Base-by-base conservation (phyloP, 2,888 invertebrate species). In the Hyposoter didymator region DNA sequence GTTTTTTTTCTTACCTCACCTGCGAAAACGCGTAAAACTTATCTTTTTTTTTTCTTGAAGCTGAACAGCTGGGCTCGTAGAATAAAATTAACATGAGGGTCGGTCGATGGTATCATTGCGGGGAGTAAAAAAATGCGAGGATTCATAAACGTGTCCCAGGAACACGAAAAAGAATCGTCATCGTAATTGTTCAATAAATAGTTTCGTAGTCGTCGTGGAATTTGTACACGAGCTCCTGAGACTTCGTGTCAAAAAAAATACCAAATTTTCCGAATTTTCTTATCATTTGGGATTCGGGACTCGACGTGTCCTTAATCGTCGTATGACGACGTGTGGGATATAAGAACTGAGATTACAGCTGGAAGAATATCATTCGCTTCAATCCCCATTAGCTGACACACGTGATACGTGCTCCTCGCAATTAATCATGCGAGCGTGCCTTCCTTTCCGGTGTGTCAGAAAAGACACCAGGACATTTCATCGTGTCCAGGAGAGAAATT, bases 371-470 rank as follows among this genome's bases (percentile, higher is more conserved):
- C n/a, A 5, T 66, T n/a, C 47, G 32, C 47, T 39, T 47, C 19
- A 22, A 76, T 76, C 49, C 45, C 19, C 45, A 64, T 66, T 32
- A 66, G 64, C 32, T 10, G 45, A 43, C 64, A 49, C 32, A 47
- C 39, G 22, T 47, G 14, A 12, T 32, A 52, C 22, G 64, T 62
- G 66, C 14, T n/a, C 14, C 22, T n/a, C 4, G 17, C 55, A 39
- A 75, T 73, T 72, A 83, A 83, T 83, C 73, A 78, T 70, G 69
- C 28, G 2, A 17, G 22, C 55, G 45, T 45, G 22, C 22, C 22
- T 55, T 55, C 45, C 7, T 17, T n/a, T 22, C 35, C 17, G 47
- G n/a, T 28, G 1, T 49, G 66, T 52, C 75, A 35, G 12, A 35
- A 39, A 64, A 64, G 14, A 12, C 39, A 17, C 45, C 7, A 28